Base-by-base conservation (phyloP, 2,888 invertebrate genomes). In the Drosophila neonasuta region DNA sequence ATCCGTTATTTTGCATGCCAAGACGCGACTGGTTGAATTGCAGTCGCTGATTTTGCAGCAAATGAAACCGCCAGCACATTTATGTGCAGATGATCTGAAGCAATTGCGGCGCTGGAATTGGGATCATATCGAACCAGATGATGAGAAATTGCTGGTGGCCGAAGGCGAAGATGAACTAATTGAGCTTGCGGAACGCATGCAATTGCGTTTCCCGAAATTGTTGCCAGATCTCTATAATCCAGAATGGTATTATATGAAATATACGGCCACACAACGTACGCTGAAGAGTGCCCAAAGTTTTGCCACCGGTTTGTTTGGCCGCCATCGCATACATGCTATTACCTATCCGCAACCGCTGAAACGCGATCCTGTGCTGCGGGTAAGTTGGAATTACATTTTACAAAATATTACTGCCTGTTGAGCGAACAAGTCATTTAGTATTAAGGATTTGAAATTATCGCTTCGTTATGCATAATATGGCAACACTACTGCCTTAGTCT, bases 121-220 rank as follows among this genome's bases (percentile, higher is more conserved):
- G 54, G 89, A 91, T 52, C 88, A 94, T 11, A 36, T 87, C 0
- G 90, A 92, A 30, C 76, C 89, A 9, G 90, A 92, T 0, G 91
- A 94, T 66, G 92, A 93, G 46, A 95, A 94, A 86, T 91, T 91
- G 73, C 89, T 97, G 46, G 92, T 94, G 0, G 90, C 92, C n/a
- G 96, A 96, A 89, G 96, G 96, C 0, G 94, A 94, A 86, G 93
- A 94, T 86, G 96, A 97, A 90, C 93, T 96, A 92, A 90, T 94
- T 32, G 92, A 93, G 55, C 90, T 96, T 20, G 96, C 94, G 11
- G 94, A 95, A 88, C 92, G 96, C 80, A 95, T 94, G 92, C 94
- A 95, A 78, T 92, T 92, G 13, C 92, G 96, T 77, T 96, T 95
- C 88, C 94, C 95, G 2, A 88, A 90, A 64, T 86, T 95, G 42